These are phyloP conservation scores for Dolichotis patagonum DNA, from an alignment of 2,113 vertebrate genomes.

Conservation along the genomic window DNA sequence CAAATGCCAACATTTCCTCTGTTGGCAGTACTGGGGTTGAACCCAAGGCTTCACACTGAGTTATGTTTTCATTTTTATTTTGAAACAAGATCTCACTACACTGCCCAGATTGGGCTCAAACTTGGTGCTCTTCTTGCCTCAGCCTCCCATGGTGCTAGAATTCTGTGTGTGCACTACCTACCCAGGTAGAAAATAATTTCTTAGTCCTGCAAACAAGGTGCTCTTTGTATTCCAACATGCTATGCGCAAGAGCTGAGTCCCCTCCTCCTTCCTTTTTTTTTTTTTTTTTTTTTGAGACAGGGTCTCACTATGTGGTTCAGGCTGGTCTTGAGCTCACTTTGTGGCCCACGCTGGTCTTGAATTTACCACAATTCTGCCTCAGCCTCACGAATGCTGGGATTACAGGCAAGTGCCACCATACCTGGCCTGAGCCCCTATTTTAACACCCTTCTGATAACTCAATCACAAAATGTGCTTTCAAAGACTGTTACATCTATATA, in stretches of 20 bases:
- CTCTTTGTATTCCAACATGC: background rate
- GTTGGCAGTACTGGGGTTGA: background rate
- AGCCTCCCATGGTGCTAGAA: background rate
- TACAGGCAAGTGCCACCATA: too few species aligned
- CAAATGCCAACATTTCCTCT: background rate
- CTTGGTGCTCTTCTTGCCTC: background rate
- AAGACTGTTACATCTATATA: background rate
- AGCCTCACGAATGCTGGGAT: too few species aligned
- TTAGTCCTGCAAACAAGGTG: background rate
- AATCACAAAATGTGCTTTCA: background rate
- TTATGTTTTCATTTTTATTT: background rate
- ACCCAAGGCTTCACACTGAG: background rate
- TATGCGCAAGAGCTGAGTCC: background rate
- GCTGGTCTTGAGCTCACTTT: too few species aligned
- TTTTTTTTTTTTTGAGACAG: too few species aligned
- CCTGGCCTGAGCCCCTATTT: background rate
- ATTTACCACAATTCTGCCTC: too few species aligned
- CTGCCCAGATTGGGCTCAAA: background rate
- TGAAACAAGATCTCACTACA: background rate
- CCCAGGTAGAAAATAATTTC: background rate
- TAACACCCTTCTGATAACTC: background rate
- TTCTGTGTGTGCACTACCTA: background rate
- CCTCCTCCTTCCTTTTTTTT: too few species aligned
- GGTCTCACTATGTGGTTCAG: too few species aligned
- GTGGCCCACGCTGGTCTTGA: too few species aligned